Evolutionary conservation across 2,888 invertebrate species (phyloP), one percentile per base, ranked within the genome.

Genomic region (Drosophila yooni): DNA sequence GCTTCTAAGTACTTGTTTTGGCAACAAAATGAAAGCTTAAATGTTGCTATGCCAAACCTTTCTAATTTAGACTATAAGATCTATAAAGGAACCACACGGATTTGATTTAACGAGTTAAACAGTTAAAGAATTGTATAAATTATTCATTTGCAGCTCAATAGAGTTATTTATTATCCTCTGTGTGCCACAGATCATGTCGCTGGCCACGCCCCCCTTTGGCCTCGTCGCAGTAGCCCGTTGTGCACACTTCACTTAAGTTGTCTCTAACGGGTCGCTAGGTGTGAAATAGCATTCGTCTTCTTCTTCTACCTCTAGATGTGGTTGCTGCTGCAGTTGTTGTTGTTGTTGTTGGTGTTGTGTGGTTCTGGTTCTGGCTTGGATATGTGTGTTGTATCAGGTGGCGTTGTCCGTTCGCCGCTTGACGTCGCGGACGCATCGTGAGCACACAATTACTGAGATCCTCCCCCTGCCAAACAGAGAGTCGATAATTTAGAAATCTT

Each of bases 401-500:
- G 74, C 72, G 76, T 56, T 74, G 57, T 57, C 57, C 29, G 36
- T 29, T 31, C 79, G 40, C 83, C 52, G 83, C 84, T 84, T 79
- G 85, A 88, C 57, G 57, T 43, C 57, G 56, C 79, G 81, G 40
- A 29, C 40, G 57, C 81, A 83, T 83, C 84, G 85, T 85, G 83
- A 70, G 67, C 74, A 74, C 58, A 88, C 83, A 88, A 86, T 81
- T 70, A 50, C 63, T 21, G 38, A 43, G 69, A 86, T 86, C 86
- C 88, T 85, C 86, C 81, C 79, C 70, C 72, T 73, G 70, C 65
- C 80, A 66, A 61, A 61, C 25, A 56, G 40, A 25, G 38, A 67
- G 57, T 72, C 80, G 70, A 85, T 85, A 85, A 85, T 88, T 88
- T 86, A 77, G 82, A 82, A 82, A 86, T 86, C 86, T 88, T 81